Conservation (phyloP, 2,797 vertebrate genomes). For the Erpetoichthys calabaricus region DNA sequence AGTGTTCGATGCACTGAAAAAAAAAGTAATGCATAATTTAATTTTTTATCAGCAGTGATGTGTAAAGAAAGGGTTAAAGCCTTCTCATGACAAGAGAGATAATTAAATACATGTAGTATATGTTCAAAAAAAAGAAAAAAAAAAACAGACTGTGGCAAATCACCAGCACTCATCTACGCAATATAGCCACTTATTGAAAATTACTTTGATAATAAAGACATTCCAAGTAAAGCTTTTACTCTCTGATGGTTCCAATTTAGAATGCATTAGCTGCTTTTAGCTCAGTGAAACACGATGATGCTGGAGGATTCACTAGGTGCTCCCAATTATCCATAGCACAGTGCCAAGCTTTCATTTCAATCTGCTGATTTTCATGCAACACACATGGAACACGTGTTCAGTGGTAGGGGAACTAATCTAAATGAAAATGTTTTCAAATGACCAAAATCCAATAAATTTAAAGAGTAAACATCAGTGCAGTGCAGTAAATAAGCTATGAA, state of each 20-base stretch:
- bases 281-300: conserved; percentile 1
- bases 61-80: too few species aligned
- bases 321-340: neutral
- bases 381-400: conserved; percentile 28
- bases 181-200: conserved; percentile 2
- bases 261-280: conserved; percentile 1
- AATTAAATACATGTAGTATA: too few species aligned
- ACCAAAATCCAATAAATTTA: conserved; percentile 35
- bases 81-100: too few species aligned
- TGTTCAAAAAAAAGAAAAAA: too few species aligned
- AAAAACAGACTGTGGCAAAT: neutral
- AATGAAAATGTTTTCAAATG: conserved; percentile 40
- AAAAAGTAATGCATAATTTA: too few species aligned
- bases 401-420: conserved; percentile 41
- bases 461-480: conserved; percentile 30
- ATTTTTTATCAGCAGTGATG: too few species aligned
- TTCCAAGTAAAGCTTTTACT: neutral
- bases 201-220: neutral
- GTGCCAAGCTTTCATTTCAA: conserved; percentile 4
- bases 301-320: neutral
- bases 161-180: neutral
- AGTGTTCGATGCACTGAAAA: too few species aligned
- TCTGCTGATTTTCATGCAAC: conserved; percentile 11
- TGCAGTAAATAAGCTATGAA: conserved; percentile 39
- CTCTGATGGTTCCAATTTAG: conserved; percentile 1